These are phyloP conservation scores for Cheirogaleus major DNA, from an alignment of 2,797 vertebrate species.

Conservation along the genomic window DNA sequence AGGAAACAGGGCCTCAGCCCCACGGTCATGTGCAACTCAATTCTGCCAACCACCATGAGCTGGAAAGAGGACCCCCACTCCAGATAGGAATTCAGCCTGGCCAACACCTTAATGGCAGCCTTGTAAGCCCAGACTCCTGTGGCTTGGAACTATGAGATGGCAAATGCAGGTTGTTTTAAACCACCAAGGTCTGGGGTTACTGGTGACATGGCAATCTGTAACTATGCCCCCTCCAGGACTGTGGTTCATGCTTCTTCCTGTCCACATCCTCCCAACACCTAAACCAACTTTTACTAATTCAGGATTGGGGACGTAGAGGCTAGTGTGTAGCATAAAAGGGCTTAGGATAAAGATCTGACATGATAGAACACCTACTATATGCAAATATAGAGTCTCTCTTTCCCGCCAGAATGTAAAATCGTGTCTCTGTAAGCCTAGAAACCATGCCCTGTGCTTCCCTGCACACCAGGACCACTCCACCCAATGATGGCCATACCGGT, in stretches of 20 bases:
- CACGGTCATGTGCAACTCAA: background rate
- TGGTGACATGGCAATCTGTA: background rate
- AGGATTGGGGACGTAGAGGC: background rate
- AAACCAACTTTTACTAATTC: background rate
- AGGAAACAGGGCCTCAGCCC: background rate
- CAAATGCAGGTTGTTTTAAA: background rate
- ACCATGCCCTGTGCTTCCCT: background rate
- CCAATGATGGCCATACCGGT: accelerated
- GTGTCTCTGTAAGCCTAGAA: background rate
- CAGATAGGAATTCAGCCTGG: background rate
- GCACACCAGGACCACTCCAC: accelerated
- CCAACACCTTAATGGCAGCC: background rate
- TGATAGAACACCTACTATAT: background rate
- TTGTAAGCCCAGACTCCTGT: background rate
- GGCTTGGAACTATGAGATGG: background rate
- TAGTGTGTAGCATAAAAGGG: background rate
- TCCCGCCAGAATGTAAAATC: background rate
- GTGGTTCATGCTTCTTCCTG: background rate
- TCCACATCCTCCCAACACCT: background rate
- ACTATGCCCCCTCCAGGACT: background rate
- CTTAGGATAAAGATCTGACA: background rate
- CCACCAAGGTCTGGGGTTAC: background rate
- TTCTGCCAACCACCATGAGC: background rate
- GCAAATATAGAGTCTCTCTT: background rate
- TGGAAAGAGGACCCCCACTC: background rate